phyloP scores from a whole-genome alignment of 2,113 vertebrate genomes.

The Marmota monax region DNA sequence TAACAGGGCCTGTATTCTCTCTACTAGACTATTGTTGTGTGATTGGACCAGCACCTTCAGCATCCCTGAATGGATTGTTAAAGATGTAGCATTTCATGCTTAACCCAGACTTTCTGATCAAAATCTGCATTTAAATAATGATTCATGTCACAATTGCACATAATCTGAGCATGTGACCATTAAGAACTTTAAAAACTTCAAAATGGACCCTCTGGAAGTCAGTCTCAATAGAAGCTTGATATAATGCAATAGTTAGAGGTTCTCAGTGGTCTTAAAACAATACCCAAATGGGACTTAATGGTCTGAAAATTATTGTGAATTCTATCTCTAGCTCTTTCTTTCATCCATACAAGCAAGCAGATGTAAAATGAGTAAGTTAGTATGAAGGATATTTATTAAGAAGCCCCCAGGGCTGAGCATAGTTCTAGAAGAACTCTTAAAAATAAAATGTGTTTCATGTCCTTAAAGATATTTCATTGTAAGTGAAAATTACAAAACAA shows the following conservation, averaged over 20 bases:
- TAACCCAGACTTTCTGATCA: not conserved
- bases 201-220: not conserved
- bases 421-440: not conserved
- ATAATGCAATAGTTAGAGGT: not conserved
- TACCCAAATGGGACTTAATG: not conserved
- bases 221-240: slow-evolving; percentile 6
- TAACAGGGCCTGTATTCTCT: not conserved
- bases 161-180: not conserved
- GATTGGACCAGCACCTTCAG: not conserved
- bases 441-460: not conserved
- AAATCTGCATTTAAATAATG: slow-evolving; percentile 19
- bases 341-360: not conserved
- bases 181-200: not conserved
- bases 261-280: slow-evolving; percentile 34
- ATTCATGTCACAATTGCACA: not conserved
- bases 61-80: not conserved
- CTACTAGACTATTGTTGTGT: not conserved
- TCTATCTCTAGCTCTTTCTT: not conserved
- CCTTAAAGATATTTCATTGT: not conserved
- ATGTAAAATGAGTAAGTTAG: not conserved
- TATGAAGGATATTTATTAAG: slow-evolving; percentile 6
- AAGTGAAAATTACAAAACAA: not conserved
- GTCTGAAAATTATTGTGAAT: not conserved
- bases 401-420: not conserved
- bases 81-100: not conserved